Base-by-base conservation (phyloP, 2,888 invertebrate genomes). In the Drosophila neonasuta region DNA sequence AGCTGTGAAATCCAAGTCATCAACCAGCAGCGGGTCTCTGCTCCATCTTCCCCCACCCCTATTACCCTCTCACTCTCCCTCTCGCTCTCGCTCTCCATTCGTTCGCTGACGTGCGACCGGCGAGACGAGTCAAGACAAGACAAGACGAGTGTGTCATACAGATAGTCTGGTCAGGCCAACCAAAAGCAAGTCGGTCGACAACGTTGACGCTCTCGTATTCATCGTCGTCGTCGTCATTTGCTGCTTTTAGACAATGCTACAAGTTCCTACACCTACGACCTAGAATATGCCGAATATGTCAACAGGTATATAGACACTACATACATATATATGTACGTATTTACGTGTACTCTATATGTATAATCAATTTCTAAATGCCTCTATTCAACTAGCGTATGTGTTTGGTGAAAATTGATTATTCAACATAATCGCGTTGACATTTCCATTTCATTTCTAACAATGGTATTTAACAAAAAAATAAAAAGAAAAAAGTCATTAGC, bases 201-300 rank as follows among this genome's bases (percentile, higher is more conserved):
- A 49, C 50, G 56, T 59, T 57, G 50, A 6, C 36, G n/a, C 36
- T 36, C n/a, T 36, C 36, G 36, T n/a, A 11, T n/a, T 36, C 34
- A 34, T 11, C 34, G 34, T 32, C 10, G 74, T 75, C 79, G 83
- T 24, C 10, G 83, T 86, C 86, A 84, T 80, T 77, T 75, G 80
- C 77, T 78, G 81, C 71, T 86, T 84, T 86, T 86, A 83, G 80
- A 83, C 79, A 80, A 84, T 82, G 73, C 77, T 78, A 74, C 71
- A 77, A 84, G 84, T 81, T 81, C 84, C 86, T 83, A 84, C 85
- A 86, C 85, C 85, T 80, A 86, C 85, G 83, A 79, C 79, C 80
- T 77, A 86, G 86, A 80, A 86, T 80, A 44, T 79, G 79, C 87
- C 86, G 80, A 86, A 87, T 86, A 85, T 85, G 86, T 86, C 82